Conservation (phyloP, 2,888 invertebrate genomes). For the Stegana nigrithorax region DNA sequence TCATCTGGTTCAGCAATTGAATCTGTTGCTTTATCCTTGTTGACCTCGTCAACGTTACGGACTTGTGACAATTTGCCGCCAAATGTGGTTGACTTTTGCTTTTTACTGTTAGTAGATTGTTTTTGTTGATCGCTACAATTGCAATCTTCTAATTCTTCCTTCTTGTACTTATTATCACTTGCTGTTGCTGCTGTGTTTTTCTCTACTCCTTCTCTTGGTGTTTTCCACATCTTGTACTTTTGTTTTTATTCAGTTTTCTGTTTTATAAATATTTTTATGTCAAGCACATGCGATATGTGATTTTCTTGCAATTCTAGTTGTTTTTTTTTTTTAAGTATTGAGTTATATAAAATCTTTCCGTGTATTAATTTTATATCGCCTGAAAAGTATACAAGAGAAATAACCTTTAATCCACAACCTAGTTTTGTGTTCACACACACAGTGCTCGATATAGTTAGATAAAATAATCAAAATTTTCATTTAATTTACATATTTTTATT, state of each 20-base stretch:
- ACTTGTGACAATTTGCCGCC: slow-evolving; percentile 36
- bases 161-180: slow-evolving; percentile 56
- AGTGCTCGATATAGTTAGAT: no score
- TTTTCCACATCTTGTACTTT: slow-evolving; percentile 60
- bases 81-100: slow-evolving; percentile 39
- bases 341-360: background rate
- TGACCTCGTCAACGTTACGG: slow-evolving; percentile 26
- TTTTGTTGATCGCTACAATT: slow-evolving; percentile 40
- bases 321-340: background rate
- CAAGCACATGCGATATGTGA: slow-evolving; percentile 32
- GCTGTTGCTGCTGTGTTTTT: slow-evolving; percentile 47
- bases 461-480: no score
- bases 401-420: background rate
- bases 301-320: slow-evolving; percentile 32
- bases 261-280: slow-evolving; percentile 44
- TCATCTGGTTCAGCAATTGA: slow-evolving; percentile 58
- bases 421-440: slow-evolving; percentile 23
- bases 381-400: background rate
- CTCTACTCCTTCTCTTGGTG: slow-evolving; percentile 40
- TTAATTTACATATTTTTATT: no score
- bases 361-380: background rate
- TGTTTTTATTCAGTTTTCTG: slow-evolving; percentile 19
- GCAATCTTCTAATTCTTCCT: slow-evolving; percentile 53
- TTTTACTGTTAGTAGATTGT: slow-evolving; percentile 41
- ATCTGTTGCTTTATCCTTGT: slow-evolving; percentile 23